phyloP scores from a whole-genome alignment of 2,888 invertebrate species.

The Seladonia tumulorum region DNA sequence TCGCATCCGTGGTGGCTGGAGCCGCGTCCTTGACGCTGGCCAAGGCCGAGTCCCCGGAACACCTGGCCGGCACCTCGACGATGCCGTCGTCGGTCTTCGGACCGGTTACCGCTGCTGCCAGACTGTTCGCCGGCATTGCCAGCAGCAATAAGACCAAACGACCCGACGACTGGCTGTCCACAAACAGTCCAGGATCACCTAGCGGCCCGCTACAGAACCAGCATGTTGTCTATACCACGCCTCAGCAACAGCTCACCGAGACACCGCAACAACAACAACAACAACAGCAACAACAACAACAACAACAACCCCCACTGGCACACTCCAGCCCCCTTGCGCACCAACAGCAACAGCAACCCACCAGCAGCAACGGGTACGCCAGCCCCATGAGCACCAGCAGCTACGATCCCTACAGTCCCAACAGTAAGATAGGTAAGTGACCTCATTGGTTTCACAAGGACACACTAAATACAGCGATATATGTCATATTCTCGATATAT shows the following conservation, averaged over 20 bases:
- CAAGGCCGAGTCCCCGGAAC: slow-evolving; percentile 85
- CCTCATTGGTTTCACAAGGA: neutral
- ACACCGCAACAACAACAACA: slow-evolving; percentile 65
- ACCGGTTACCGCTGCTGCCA: slow-evolving; percentile 75
- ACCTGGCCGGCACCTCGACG: slow-evolving; percentile 80
- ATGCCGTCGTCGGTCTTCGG: slow-evolving; percentile 81
- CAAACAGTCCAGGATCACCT: slow-evolving; percentile 86
- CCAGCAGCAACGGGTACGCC: slow-evolving; percentile 91
- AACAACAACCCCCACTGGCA: slow-evolving; percentile 73
- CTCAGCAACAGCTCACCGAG: slow-evolving; percentile 79
- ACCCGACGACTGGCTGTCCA: slow-evolving; percentile 88
- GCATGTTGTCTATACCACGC: slow-evolving; percentile 86
- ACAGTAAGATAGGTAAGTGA: slow-evolving; percentile 93
- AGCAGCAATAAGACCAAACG: slow-evolving; percentile 85
- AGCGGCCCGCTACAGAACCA: slow-evolving; percentile 85
- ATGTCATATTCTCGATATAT: no score
- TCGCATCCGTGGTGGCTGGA: slow-evolving; percentile 64
- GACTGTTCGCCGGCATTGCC: slow-evolving; percentile 82
- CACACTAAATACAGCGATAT: no score
- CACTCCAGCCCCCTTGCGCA: slow-evolving; percentile 72
- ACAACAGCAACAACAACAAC: slow-evolving; percentile 62
- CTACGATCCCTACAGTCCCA: slow-evolving; percentile 96
- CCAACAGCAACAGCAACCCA: slow-evolving; percentile 72
- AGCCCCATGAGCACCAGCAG: slow-evolving; percentile 94
- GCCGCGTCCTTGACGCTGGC: slow-evolving; percentile 74